Percentiles rank a stretch among this genome's conserved stretches.
Evolutionary conservation across 92 coral and sea anemone genomes (phyloP).

Genomic region (Phenganax subtilis): DNA sequence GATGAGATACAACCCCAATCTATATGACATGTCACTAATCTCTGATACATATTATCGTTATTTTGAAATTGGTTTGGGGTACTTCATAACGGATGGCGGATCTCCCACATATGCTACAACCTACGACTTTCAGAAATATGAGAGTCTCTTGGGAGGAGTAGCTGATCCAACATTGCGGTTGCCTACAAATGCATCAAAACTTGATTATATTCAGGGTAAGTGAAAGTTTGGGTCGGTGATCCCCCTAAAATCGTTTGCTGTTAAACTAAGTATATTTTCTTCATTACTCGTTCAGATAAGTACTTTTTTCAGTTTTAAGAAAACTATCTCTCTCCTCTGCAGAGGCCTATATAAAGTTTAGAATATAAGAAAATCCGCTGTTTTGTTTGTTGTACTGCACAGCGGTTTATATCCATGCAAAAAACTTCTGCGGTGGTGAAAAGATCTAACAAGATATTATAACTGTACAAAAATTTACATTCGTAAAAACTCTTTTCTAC

Average conservation of each 20-base stretch:
- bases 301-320: no score
- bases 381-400: no score
- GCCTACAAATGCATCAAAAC: not conserved
- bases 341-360: no score
- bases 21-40: slow-evolving; percentile 22
- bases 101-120: not conserved
- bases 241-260: not conserved
- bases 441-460: not conserved
- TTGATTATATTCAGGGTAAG: not conserved
- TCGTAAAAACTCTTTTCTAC: not conserved
- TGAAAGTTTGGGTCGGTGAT: not conserved
- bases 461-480: not conserved
- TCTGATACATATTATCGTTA: slow-evolving; percentile 23
- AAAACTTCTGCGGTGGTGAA: no score
- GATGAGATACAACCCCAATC: slow-evolving; percentile 59
- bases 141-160: slow-evolving; percentile 16
- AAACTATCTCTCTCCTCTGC: no score
- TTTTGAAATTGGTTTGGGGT: slow-evolving; percentile 21
- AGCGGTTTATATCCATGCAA: no score
- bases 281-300: not conserved
- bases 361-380: no score
- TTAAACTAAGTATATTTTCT: no score
- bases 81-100: slow-evolving; percentile 26
- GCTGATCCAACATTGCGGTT: slow-evolving; percentile 8
- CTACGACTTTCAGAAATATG: slow-evolving; percentile 19